Conservation (phyloP, 2,113 vertebrate genomes). For the Ellobius talpinus region DNA sequence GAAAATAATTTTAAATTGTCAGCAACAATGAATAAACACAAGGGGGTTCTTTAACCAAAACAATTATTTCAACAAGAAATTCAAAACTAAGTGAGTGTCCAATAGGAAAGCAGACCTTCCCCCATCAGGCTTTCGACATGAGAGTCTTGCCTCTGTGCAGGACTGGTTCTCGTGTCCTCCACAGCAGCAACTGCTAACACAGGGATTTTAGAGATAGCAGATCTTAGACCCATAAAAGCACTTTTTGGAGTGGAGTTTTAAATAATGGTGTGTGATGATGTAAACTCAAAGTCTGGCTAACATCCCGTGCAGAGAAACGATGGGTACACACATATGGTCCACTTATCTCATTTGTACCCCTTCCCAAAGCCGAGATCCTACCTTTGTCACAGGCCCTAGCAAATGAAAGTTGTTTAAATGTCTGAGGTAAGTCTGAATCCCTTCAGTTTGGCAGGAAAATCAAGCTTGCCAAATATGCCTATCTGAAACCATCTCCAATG, state of each 20-base stretch:
- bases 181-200: constrained; percentile 23
- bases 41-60: neutral
- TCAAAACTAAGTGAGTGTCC: neutral
- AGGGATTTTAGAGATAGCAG: constrained; percentile 6
- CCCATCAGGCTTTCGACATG: neutral
- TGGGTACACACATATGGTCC: neutral
- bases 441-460: constrained; percentile 64
- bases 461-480: constrained; percentile 72
- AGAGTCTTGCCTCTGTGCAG: neutral
- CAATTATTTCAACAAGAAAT: constrained; percentile 18
- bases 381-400: constrained; percentile 65
- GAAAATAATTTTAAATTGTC: constrained; percentile 52
- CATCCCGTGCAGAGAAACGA: constrained; percentile 15
- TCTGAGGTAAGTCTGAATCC: constrained; percentile 67
- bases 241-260: constrained; percentile 4
- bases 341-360: constrained; percentile 14
- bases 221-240: neutral
- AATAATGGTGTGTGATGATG: constrained; percentile 50
- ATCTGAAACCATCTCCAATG: constrained; percentile 42
- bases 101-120: constrained; percentile 6
- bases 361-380: constrained; percentile 37
- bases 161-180: neutral
- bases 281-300: constrained; percentile 38
- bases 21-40: neutral
- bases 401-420: constrained; percentile 67